phyloP scores from a whole-genome alignment of 2,113 vertebrate species.

The Synodontis membranacea region DNA sequence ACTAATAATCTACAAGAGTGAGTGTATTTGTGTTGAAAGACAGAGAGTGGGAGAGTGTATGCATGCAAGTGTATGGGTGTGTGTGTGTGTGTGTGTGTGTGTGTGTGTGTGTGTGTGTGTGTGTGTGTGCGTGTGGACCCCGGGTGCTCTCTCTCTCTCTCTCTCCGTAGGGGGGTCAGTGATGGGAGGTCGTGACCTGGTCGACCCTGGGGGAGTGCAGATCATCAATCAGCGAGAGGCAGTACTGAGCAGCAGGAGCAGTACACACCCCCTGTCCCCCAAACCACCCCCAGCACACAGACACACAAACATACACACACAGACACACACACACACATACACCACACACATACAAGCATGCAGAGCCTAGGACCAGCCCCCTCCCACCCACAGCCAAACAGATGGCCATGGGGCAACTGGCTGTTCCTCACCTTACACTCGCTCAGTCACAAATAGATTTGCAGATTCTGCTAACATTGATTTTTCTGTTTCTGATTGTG shows the following conservation, averaged over 20 bases:
- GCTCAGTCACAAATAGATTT: constrained; percentile 17
- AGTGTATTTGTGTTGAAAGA: constrained; percentile 29
- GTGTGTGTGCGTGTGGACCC: constrained; percentile 28
- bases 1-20: constrained; percentile 34
- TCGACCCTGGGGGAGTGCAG: constrained; percentile 57
- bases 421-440: constrained; percentile 34
- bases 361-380: constrained; percentile 22
- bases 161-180: constrained; percentile 56
- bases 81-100: constrained; percentile 23
- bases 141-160: constrained; percentile 49
- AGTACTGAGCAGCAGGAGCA: constrained; percentile 56
- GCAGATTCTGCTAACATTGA: constrained; percentile 39
- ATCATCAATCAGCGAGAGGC: constrained; percentile 64
- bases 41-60: neutral
- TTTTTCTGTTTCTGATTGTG: constrained; percentile 44
- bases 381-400: constrained; percentile 38
- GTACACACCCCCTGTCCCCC: constrained; percentile 46
- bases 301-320: constrained; percentile 19
- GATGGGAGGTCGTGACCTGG: constrained; percentile 56
- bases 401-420: constrained; percentile 31
- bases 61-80: constrained; percentile 11
- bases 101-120: constrained; percentile 23
- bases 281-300: constrained; percentile 55
- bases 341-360: constrained; percentile 27
- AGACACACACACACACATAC: constrained; percentile 29